Evolutionary conservation across 2,797 vertebrate species (phyloP).

Genomic region (Cossypha caffra): DNA sequence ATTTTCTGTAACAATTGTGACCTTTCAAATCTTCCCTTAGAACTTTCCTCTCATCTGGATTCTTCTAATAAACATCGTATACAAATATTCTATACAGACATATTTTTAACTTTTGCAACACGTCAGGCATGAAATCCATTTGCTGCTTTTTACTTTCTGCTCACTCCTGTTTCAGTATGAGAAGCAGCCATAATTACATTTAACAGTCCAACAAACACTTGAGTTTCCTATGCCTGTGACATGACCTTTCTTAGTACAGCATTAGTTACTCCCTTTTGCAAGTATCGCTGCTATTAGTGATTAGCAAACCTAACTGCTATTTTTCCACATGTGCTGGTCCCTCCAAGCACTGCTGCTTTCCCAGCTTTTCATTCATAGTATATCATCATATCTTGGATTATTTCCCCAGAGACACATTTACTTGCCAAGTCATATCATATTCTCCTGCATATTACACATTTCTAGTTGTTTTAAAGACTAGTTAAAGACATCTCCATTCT

Average conservation of each 20-base stretch:
- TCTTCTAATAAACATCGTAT: background rate
- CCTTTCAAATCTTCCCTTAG: background rate
- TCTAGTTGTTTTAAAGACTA: background rate
- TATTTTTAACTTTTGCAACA: background rate
- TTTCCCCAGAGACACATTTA: background rate
- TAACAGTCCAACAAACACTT: background rate
- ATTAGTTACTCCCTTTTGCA: background rate
- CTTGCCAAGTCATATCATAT: background rate
- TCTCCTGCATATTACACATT: background rate
- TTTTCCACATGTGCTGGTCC: background rate
- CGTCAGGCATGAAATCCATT: background rate
- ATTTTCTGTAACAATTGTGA: background rate
- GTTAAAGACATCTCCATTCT: background rate
- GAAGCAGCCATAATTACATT: background rate
- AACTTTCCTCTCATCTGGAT: background rate
- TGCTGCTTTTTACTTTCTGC: background rate
- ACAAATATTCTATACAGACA: background rate
- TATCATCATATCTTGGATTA: background rate
- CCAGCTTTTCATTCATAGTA: background rate
- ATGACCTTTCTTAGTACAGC: background rate
- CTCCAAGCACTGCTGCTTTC: background rate
- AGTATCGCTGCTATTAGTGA: background rate
- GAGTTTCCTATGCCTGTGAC: background rate
- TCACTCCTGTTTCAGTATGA: background rate
- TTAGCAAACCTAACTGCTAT: background rate